A percentile compares a stretch with the other conserved stretches of the same genome.
Conservation (phyloP, 2,113 vertebrate genomes). For the Eulacestoma nigropectus region DNA sequence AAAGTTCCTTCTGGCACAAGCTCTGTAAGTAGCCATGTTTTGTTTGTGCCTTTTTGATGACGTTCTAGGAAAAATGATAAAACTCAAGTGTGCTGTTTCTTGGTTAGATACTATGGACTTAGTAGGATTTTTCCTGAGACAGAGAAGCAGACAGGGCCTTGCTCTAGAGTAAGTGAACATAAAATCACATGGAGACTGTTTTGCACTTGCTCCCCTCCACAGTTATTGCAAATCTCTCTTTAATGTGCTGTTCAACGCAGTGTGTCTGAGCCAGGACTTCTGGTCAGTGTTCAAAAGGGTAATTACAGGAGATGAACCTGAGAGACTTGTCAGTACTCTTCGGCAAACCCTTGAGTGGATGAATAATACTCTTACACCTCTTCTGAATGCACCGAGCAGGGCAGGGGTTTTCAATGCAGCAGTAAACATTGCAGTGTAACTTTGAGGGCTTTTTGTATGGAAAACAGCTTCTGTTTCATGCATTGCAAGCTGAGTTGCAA, state of each 20-base stretch:
- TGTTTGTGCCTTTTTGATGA: neutral
- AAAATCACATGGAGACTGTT: neutral
- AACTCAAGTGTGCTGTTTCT: neutral
- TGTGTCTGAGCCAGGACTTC: neutral
- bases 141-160: neutral
- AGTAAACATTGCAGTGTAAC: neutral
- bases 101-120: neutral
- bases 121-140: neutral
- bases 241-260: neutral
- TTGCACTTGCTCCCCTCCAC: neutral
- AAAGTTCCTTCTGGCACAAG: neutral
- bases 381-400: neutral
- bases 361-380: neutral
- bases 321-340: neutral
- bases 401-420: neutral
- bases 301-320: neutral
- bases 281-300: neutral
- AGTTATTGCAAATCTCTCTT: neutral
- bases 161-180: neutral
- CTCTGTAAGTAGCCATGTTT: neutral
- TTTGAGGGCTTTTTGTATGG: neutral
- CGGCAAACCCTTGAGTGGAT: neutral
- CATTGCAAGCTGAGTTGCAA: accelerated
- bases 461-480: neutral
- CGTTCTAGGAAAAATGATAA: neutral